Base-by-base conservation (phyloP, 2,797 vertebrate species). In the Notolabrus celidotus region DNA sequence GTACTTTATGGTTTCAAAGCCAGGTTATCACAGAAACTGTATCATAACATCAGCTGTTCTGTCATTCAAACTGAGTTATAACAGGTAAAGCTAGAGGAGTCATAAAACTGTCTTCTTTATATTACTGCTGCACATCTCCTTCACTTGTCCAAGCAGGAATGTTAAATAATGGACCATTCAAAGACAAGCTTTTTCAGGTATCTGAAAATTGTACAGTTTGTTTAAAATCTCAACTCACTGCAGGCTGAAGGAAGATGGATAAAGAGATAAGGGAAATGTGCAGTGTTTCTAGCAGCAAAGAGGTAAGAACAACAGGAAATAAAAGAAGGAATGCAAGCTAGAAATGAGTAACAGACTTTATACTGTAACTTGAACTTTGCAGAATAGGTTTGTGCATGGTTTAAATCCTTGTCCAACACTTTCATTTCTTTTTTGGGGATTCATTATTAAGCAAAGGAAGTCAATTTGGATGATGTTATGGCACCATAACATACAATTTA, bases 41-140 rank as follows among this genome's bases (percentile, higher is more conserved):
- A 36, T 23, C 45, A 8, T 25, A 46, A 31, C 33, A 58, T 54
- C 49, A 22, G 33, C 36, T 52, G n/a, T 5, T 17, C 33, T 33
- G 43, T 67, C 54, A 59, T 41, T 61, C 11, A 57, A 60, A 42
- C 17, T 38, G 31, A 60, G 64, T 25, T 1, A 50, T 61, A 7
- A 33, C 17, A 55, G 38, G 54, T 47, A 20, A 53, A 34, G 38
- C 49, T 43, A 23, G 25, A 67, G 41, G 58, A 22, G 58, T 55
- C 63, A 43, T 39, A 74, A 69, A 64, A 46, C 47, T 10, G 65
- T 23, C 46, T 47, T 58, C 34, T 43, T 41, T 42, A 60, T n/a
- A 42, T 41, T 31, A 22, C 54, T 41, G 11, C 50, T 4, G 34
- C 5, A 5, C 17, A 27, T 38, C 57, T 43, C 15, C 17, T 25